Percentiles rank a stretch among this genome's conserved stretches.
These are phyloP conservation scores for Magallana gigas DNA, from an alignment of 1,140 invertebrate genomes.

Conservation along the genomic window DNA sequence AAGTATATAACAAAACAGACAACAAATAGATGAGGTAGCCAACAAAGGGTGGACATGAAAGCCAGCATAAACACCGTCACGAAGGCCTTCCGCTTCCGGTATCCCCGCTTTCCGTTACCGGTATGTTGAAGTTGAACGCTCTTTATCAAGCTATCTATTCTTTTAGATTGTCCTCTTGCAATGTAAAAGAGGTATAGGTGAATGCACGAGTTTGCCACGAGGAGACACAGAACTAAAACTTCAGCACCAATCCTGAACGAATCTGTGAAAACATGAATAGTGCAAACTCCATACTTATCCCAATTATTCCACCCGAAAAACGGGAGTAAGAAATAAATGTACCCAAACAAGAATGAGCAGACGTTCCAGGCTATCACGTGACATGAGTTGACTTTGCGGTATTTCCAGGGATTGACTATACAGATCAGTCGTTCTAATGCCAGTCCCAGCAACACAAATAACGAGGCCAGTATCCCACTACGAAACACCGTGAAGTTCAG, in stretches of 20 bases:
- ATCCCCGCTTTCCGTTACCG: neutral
- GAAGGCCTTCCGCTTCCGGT: slow-evolving; percentile 23
- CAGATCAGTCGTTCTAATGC: slow-evolving; percentile 44
- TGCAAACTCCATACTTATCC: slow-evolving; percentile 32
- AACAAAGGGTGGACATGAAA: slow-evolving; percentile 38
- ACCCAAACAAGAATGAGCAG: slow-evolving; percentile 8
- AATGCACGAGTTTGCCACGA: slow-evolving; percentile 12
- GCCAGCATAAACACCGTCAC: slow-evolving; percentile 46
- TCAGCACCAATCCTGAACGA: slow-evolving; percentile 37
- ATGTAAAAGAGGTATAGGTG: slow-evolving; percentile 17
- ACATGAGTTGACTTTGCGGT: slow-evolving; percentile 4
- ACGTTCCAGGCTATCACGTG: slow-evolving; percentile 39
- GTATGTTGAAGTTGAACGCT: slow-evolving; percentile 17
- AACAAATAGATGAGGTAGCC: slow-evolving; percentile 40
- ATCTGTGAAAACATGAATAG: slow-evolving; percentile 38
- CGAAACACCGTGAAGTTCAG: slow-evolving; percentile 16
- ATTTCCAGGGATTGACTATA: slow-evolving; percentile 27
- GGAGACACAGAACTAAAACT: neutral
- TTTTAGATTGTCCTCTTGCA: slow-evolving; percentile 33
- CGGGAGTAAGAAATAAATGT: slow-evolving; percentile 20
- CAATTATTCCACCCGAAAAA: slow-evolving; percentile 43
- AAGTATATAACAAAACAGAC: neutral
- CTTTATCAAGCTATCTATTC: slow-evolving; percentile 12
- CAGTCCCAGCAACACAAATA: slow-evolving; percentile 32
- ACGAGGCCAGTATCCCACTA: slow-evolving; percentile 39